Evolutionary conservation across 2,888 invertebrate genomes (phyloP), one percentile per base, ranked within the genome.

Genomic region (Polietes domitor): DNA sequence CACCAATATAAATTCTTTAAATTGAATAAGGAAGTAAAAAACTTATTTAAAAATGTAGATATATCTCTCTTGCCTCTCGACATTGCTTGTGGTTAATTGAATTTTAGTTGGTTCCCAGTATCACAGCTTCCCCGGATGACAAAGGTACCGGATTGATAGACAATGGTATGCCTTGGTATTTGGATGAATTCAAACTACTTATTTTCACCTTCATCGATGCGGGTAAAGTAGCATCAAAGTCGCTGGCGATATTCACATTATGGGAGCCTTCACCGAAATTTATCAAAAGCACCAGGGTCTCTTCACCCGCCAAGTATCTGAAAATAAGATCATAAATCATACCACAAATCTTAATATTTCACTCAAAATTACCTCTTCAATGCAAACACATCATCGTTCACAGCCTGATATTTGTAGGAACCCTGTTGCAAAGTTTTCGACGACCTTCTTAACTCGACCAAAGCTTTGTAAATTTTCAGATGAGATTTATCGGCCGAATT

Each of bases 381-480:
- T 15, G 88, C 88, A 32, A 91, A 90, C 0, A 90, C 87, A 10
- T 87, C 77, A 0, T 89, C 88, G 50, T 85, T 87, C 0, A 91
- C 50, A 2, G 89, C 89, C 0, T 86, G 87, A 72, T 89, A 91
- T 75, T 89, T 90, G 9, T 88, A 89, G 0, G 84, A 71, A 0
- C 91, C 91, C 41, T 86, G 86, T 50, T 89, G 89, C 1, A 91
- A 77, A 0, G 89, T 82, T 0, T 92, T 88, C 0, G 88, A 89
- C 0, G 76, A 73, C 24, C 87, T 87, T 1, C 92, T 88, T n/a
- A 94, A 82, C 0, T 90, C 88, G 0, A 92, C 92, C 70, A 95
- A 88, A 0, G 93, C 91, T 86, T 94, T 94, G 90, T 94, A 95
- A 81, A 95, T 93, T 79, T 93, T 93, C 68, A 94, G 93, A 89